These are phyloP conservation scores for Pituophis catenifer DNA, from an alignment of 2,113 vertebrate species.

Conservation along the genomic window DNA sequence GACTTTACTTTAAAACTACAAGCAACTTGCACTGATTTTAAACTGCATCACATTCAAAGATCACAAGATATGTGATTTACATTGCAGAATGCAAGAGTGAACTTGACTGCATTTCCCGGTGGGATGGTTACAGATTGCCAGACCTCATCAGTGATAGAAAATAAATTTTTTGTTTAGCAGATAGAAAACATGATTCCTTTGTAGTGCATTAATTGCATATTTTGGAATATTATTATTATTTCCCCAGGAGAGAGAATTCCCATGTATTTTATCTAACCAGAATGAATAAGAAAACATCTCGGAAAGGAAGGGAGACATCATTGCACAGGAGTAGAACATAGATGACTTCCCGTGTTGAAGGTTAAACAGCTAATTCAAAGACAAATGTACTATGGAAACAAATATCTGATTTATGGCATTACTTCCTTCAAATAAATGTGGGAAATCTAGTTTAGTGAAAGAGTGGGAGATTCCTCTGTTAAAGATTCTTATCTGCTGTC, in stretches of 20 bases:
- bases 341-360: background rate
- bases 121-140: conserved; percentile 4
- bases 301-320: background rate
- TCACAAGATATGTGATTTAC: background rate
- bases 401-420: background rate
- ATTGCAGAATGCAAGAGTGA: conserved; percentile 21
- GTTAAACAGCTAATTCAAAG: background rate
- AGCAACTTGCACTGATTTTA: conserved; percentile 1
- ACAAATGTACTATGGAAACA: background rate
- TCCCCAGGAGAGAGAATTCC: background rate
- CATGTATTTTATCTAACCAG: background rate
- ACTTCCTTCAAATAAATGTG: background rate
- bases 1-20: conserved; percentile 6
- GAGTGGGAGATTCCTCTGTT: background rate
- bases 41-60: background rate
- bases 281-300: background rate
- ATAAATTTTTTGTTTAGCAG: background rate
- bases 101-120: background rate
- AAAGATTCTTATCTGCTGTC: background rate
- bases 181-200: background rate
- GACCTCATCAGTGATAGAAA: conserved; percentile 21
- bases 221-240: background rate
- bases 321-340: background rate
- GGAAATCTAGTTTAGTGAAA: background rate
- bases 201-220: background rate